Percentiles rank a stretch among this genome's conserved stretches.
Evolutionary conservation across 2,797 vertebrate species (phyloP).

Genomic region (Aratinga solstitialis): DNA sequence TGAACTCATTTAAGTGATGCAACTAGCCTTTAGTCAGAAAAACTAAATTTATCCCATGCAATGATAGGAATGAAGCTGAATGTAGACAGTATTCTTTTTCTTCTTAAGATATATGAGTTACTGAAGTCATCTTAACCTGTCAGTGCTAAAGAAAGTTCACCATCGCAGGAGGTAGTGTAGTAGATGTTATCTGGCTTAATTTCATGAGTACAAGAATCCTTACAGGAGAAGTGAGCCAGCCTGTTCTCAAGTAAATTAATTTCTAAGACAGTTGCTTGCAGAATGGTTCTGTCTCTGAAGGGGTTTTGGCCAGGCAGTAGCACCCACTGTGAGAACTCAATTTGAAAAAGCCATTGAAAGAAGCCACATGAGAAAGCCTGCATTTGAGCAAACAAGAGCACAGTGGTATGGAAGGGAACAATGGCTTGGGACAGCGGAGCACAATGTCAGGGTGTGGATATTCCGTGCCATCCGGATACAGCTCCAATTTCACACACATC

Average conservation of each 20-base stretch:
- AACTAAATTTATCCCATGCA: background rate
- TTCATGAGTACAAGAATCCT: background rate
- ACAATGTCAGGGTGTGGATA: background rate
- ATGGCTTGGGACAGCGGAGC: background rate
- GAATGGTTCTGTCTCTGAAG: fast-evolving
- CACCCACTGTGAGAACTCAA: background rate
- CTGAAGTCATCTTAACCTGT: background rate
- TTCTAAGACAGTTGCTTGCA: background rate
- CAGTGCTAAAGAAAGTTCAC: background rate
- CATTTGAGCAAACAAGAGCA: background rate
- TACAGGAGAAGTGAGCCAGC: background rate
- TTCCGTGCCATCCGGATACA: fast-evolving
- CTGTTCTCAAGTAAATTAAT: background rate
- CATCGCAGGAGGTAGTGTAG: background rate
- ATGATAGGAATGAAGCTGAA: background rate
- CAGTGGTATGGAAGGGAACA: background rate
- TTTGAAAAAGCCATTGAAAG: background rate
- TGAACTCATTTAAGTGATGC: background rate
- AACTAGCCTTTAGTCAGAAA: background rate
- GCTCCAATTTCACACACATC: background rate
- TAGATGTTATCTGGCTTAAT: background rate
- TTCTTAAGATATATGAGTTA: background rate
- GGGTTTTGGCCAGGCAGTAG: background rate
- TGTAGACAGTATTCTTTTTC: background rate
- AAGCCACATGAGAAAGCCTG: background rate